These are phyloP conservation scores for Plusia festucae DNA, from an alignment of 2,888 invertebrate species.

Conservation along the genomic window DNA sequence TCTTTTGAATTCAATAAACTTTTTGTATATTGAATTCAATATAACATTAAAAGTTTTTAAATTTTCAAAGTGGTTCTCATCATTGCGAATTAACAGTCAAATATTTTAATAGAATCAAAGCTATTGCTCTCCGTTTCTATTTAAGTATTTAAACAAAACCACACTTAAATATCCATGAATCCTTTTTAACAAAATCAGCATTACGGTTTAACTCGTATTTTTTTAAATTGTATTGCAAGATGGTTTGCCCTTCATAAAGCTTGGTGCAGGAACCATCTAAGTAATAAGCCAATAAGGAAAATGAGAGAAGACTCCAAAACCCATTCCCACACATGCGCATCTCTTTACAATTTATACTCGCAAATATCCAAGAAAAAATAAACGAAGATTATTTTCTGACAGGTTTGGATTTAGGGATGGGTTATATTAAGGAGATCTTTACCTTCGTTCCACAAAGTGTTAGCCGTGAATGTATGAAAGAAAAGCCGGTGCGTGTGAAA, in stretches of 20 bases:
- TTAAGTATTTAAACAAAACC: no score
- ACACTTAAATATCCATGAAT: no score
- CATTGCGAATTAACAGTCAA: no score
- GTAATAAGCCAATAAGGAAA: slow-evolving; percentile 32
- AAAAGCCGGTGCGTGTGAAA: not conserved
- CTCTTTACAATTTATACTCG: not conserved
- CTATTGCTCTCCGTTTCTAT: no score
- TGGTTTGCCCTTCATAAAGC: slow-evolving; percentile 10
- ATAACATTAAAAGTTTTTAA: no score
- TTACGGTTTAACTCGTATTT: slow-evolving; percentile 6
- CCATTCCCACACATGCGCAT: not conserved
- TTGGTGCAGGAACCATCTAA: slow-evolving; percentile 19
- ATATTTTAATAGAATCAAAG: no score
- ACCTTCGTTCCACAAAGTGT: slow-evolving; percentile 1
- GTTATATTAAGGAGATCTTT: slow-evolving; percentile 4
- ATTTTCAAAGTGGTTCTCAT: no score
- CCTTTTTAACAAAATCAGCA: no score
- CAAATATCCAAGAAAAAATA: not conserved
- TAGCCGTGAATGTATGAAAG: not conserved
- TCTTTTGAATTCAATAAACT: no score
- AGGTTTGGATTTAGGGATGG: not conserved
- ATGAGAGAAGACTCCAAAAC: slow-evolving; percentile 15
- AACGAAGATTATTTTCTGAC: slow-evolving; percentile 3
- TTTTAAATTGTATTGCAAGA: not conserved
- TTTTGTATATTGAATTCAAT: no score